A percentile compares a stretch with the other conserved stretches of the same genome.
Evolutionary conservation across 2,113 vertebrate species (phyloP).

Genomic region (Astur gentilis): DNA sequence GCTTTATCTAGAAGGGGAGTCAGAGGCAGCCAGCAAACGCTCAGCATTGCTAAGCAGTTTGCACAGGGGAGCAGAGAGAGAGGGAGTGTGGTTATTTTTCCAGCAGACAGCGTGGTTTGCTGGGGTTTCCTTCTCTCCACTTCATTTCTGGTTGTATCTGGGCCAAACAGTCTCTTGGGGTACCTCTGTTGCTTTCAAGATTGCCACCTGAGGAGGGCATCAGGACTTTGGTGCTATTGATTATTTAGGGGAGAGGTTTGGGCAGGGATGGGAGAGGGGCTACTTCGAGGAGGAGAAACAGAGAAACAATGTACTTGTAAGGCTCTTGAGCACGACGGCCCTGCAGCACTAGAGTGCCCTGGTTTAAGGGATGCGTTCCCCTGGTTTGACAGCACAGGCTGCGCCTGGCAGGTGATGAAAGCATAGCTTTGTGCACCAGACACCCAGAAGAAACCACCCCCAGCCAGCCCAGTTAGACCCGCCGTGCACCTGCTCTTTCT

Average conservation of each 20-base stretch:
- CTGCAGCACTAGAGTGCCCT: background rate
- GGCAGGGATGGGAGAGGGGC: background rate
- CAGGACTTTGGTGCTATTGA: background rate
- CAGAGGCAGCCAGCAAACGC: background rate
- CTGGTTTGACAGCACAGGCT: background rate
- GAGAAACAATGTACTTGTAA: background rate
- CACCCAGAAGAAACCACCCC: background rate
- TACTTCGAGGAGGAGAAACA: background rate
- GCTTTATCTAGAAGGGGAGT: background rate
- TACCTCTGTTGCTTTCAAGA: background rate
- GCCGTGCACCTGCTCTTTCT: background rate
- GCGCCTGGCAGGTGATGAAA: background rate
- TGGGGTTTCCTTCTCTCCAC: background rate
- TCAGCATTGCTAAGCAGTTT: background rate
- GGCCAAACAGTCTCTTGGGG: background rate
- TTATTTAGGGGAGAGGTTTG: background rate
- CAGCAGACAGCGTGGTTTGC: fast-evolving
- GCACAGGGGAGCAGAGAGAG: background rate
- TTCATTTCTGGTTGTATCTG: background rate
- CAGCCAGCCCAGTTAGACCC: background rate
- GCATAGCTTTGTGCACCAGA: background rate
- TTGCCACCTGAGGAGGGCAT: background rate
- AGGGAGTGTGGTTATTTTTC: background rate
- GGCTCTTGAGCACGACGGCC: background rate
- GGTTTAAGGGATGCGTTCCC: background rate